phyloP scores from a whole-genome alignment of 1,140 invertebrate genomes.

The Drosophila bocki region DNA sequence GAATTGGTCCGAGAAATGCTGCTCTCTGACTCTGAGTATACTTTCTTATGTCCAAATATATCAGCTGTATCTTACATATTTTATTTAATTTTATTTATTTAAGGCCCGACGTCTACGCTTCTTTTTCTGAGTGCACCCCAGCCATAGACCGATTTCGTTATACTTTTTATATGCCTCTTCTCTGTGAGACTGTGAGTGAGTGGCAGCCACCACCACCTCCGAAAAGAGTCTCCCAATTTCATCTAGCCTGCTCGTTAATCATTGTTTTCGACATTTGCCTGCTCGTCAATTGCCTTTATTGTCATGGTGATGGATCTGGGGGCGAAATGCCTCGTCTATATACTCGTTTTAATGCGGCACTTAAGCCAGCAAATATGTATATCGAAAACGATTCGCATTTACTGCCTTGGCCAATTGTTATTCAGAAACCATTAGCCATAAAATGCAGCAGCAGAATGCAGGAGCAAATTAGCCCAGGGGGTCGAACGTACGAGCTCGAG shows the following conservation, averaged over 20 bases:
- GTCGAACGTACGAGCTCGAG: constrained; percentile 8
- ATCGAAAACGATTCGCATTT: constrained; percentile 42
- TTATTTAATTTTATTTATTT: background rate
- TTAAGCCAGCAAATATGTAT: constrained; percentile 74
- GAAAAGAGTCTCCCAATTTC: constrained; percentile 23
- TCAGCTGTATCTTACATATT: background rate
- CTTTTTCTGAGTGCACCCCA: constrained; percentile 11
- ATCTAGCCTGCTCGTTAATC: constrained; percentile 73
- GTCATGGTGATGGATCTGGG: constrained; percentile 70
- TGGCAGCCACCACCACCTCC: constrained; percentile 38
- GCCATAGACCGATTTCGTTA: constrained; percentile 12
- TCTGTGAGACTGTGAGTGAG: constrained; percentile 45
- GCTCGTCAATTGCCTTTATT: constrained; percentile 83
- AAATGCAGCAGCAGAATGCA: constrained; percentile 74
- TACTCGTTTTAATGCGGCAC: constrained; percentile 76
- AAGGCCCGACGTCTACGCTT: background rate
- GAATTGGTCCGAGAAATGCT: background rate
- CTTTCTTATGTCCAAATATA: background rate
- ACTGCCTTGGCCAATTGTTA: constrained; percentile 57
- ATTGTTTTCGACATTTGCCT: constrained; percentile 81
- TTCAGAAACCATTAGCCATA: constrained; percentile 82
- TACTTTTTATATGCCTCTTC: constrained; percentile 27
- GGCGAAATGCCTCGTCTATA: constrained; percentile 16
- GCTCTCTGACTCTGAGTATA: too few relatives aligned
- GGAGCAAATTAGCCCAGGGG: constrained; percentile 63